Base-by-base conservation (phyloP, 2,888 invertebrate genomes). In the Zaprionus obscuricornis region DNA sequence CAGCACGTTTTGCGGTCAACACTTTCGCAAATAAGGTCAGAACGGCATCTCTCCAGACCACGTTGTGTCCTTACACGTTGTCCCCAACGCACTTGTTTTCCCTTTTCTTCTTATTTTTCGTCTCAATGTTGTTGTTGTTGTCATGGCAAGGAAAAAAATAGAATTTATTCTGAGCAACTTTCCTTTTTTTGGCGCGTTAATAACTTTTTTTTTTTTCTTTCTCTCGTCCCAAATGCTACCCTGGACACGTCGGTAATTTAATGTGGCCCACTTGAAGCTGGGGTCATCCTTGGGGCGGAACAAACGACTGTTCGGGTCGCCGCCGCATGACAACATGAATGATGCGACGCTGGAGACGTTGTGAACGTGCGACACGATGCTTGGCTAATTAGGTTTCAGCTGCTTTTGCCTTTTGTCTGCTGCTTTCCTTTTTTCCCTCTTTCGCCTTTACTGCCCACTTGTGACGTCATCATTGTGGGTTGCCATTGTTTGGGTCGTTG, bases 331-430 rank as follows among this genome's bases (percentile, higher is more conserved):
- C 77, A 66, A 69, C 85, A 78, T 83, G 85, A 88, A 86, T 87
- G 78, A 86, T 79, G 77, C 66, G 58, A 57, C 60, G 34, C 47
- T 10, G 3, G 52, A 31, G 50, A 57, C 42, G 47, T 20, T 13
- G 24, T 24, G 13, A 52, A 16, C 16, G 55, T 11, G 13, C 29
- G 45, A 17, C 33, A 51, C 52, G 54, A 43, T 34, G 49, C 59
- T 39, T 71, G 75, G 85, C 86, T 88, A 88, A 88, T 88, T 88
- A 88, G 79, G 86, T 88, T 87, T 88, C 69, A 63, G 75, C 67
- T 50, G 60, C 50, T 67, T 73, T 39, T 49, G 40, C 59, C 37
- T 39, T 66, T 46, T 52, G 57, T 70, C 49, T 62, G 57, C 52
- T 40, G 52, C 29, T 34, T 40, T n/a, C n/a, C n/a, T n/a, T n/a